phyloP scores from a whole-genome alignment of 2,113 vertebrate species.

The Panthera tigris region DNA sequence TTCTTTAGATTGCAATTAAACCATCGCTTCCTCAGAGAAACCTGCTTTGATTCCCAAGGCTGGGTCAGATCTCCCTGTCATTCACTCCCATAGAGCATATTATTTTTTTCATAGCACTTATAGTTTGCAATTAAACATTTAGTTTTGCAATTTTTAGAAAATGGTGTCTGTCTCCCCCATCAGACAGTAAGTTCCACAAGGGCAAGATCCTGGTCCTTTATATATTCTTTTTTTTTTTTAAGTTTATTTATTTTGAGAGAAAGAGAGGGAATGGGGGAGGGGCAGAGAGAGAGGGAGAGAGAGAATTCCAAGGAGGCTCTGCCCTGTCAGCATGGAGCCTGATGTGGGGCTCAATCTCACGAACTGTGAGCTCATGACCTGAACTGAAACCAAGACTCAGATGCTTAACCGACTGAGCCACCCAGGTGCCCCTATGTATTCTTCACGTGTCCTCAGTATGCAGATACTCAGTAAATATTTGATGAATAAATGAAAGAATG shows the following conservation, averaged over 20 bases:
- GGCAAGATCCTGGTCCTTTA: background rate
- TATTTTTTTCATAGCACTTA: background rate
- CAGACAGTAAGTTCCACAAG: background rate
- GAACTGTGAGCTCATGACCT: too few species aligned
- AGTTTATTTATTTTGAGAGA: too few species aligned
- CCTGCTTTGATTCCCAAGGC: background rate
- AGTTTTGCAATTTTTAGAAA: constrained; percentile 14
- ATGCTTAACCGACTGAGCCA: too few species aligned
- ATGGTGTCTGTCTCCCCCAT: background rate
- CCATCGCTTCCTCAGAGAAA: background rate
- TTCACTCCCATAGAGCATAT: background rate
- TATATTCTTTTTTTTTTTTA: background rate
- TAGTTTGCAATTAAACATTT: background rate
- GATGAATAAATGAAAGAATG: background rate
- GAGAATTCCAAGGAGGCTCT: too few species aligned
- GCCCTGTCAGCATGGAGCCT: too few species aligned
- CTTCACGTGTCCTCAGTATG: background rate
- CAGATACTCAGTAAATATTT: background rate
- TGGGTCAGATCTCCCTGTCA: background rate
- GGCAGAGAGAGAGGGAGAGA: too few species aligned
- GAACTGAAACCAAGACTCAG: too few species aligned
- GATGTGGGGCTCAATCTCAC: too few species aligned
- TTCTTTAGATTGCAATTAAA: background rate
- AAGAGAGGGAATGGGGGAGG: too few species aligned
- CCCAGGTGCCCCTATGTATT: background rate